These are phyloP conservation scores for Netelia inedita DNA, from an alignment of 2,888 invertebrate species.

Conservation along the genomic window DNA sequence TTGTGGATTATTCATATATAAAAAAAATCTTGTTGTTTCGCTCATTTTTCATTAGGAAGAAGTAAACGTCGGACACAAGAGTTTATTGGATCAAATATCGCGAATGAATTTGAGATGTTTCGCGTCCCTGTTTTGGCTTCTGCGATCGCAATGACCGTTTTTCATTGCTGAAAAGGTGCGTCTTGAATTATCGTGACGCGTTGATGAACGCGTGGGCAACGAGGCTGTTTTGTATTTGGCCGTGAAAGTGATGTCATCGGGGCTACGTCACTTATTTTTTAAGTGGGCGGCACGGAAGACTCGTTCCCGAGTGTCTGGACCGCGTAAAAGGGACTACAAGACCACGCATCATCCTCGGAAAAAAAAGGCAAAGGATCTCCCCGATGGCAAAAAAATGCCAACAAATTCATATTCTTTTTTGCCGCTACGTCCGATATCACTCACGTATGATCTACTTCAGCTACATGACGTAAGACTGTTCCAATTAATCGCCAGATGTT, in stretches of 20 bases:
- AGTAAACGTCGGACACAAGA: neutral
- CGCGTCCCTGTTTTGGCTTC: neutral
- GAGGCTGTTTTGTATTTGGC: slow-evolving; percentile 46
- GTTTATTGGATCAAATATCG: neutral
- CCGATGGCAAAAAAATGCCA: neutral
- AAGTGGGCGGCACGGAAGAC: slow-evolving; percentile 28
- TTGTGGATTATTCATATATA: neutral
- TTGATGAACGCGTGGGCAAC: slow-evolving; percentile 59
- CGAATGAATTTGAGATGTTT: neutral
- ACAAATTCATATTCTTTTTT: neutral
- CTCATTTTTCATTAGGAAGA: neutral
- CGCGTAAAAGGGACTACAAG: neutral
- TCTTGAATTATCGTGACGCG: neutral
- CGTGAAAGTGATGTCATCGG: slow-evolving; percentile 67
- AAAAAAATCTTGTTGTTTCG: neutral
- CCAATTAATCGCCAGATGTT: neutral
- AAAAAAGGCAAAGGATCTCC: neutral
- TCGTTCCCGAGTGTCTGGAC: slow-evolving; percentile 3
- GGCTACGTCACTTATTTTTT: slow-evolving; percentile 39
- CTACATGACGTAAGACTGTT: neutral
- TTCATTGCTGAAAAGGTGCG: slow-evolving; percentile 1
- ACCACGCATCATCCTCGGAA: neutral
- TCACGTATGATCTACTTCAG: neutral
- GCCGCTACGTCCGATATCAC: neutral
- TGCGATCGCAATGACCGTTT: neutral